A percentile compares a stretch with the other conserved stretches of the same genome.
Conservation (phyloP, 1,140 invertebrate genomes). For the Drosophila parvula region DNA sequence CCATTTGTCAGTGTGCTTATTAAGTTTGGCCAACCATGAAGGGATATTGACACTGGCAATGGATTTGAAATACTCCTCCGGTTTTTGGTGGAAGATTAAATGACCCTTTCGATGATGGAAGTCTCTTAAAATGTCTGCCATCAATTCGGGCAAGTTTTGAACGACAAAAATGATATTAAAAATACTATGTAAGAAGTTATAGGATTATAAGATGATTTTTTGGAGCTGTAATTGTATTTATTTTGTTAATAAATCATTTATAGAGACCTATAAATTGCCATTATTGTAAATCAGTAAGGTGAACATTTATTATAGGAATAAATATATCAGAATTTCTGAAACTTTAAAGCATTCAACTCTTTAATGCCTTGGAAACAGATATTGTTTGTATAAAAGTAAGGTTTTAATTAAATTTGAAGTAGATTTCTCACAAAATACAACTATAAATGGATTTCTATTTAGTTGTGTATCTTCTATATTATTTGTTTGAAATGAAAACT, state of each 20-base stretch:
- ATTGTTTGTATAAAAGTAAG: too few species aligned
- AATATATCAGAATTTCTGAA: too few species aligned
- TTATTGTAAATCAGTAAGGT: background rate
- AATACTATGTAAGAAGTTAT: background rate
- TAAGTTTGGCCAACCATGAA: conserved; percentile 36
- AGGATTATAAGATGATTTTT: background rate
- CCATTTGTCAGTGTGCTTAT: conserved; percentile 48
- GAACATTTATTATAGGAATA: too few species aligned
- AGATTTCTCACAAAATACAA: too few species aligned
- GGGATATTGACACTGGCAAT: conserved; percentile 42
- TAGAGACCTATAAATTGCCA: background rate
- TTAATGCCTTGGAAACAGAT: too few species aligned
- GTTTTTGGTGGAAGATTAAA: conserved; percentile 4
- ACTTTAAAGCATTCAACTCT: too few species aligned
- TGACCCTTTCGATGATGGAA: background rate
- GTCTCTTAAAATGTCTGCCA: background rate
- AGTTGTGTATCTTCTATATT: background rate
- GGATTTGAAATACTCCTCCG: conserved; percentile 14
- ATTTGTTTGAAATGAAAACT: background rate
- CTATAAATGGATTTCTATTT: background rate
- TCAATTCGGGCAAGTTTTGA: background rate
- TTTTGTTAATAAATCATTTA: background rate
- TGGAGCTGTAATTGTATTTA: too few species aligned
- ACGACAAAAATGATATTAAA: conserved; percentile 5
- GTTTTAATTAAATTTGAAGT: too few species aligned